These are phyloP conservation scores for Phoeniculus purpureus DNA, from an alignment of 2,797 vertebrate species.

Conservation along the genomic window DNA sequence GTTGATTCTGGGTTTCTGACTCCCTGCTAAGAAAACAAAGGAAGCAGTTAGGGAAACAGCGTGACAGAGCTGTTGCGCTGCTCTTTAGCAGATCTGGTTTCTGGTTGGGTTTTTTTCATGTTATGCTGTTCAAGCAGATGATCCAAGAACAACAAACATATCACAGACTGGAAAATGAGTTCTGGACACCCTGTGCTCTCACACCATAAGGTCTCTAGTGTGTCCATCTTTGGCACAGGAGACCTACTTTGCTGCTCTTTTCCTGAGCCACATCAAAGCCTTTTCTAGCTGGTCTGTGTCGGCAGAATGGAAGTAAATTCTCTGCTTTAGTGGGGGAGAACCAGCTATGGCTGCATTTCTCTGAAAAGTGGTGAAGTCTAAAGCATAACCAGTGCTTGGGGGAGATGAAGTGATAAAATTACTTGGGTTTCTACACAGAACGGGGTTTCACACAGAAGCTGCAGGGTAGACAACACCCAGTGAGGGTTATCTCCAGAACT, in stretches of 20 bases:
- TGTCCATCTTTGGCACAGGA: neutral
- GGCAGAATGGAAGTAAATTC: neutral
- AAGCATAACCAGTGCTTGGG: neutral
- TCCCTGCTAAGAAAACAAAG: conserved; percentile 59
- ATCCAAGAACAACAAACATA: neutral
- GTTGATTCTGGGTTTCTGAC: neutral
- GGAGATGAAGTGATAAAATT: neutral
- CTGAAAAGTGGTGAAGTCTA: neutral
- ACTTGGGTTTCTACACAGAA: neutral
- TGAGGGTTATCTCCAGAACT: neutral
- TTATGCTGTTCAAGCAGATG: neutral
- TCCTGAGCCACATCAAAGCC: neutral
- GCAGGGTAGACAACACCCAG: neutral
- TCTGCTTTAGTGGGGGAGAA: neutral
- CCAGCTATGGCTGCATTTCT: neutral
- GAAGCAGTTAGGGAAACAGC: conserved; percentile 13
- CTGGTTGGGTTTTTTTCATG: neutral
- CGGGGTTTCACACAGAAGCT: neutral
- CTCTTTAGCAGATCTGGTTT: neutral
- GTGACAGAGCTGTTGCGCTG: neutral
- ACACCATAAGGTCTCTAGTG: neutral
- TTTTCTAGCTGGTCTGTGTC: neutral
- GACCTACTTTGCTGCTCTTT: neutral
- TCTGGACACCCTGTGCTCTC: neutral
- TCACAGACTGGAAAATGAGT: neutral